These are phyloP conservation scores for Spinus pinus DNA, from an alignment of 2,797 vertebrate species.

Conservation along the genomic window DNA sequence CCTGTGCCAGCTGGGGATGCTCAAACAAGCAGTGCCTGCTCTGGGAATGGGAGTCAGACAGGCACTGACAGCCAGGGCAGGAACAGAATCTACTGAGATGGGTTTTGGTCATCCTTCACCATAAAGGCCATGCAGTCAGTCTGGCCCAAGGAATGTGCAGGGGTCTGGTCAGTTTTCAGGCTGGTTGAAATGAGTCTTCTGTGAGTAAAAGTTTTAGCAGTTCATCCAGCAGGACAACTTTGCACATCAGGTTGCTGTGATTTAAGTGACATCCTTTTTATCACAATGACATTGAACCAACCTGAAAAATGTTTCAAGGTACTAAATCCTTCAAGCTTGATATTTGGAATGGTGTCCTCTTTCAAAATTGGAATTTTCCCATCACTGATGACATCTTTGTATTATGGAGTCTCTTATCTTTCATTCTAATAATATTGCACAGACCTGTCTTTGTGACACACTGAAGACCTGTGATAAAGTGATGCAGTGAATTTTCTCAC, in stretches of 20 bases:
- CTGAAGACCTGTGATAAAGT: constrained; percentile 43
- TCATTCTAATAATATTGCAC: constrained; percentile 41
- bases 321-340: constrained; percentile 58
- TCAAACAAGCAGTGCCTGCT: neutral
- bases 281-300: constrained; percentile 45
- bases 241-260: constrained; percentile 27
- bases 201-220: neutral
- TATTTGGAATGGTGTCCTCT: constrained; percentile 47
- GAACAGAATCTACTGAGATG: neutral
- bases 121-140: neutral
- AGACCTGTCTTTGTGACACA: constrained; percentile 28
- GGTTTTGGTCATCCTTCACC: neutral
- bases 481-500: constrained; percentile 43
- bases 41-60: neutral
- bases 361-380: constrained; percentile 47
- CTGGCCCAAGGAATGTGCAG: neutral
- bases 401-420: constrained; percentile 50
- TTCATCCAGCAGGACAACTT: neutral
- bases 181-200: neutral
- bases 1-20: neutral
- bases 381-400: constrained; percentile 38
- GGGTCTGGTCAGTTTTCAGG: neutral
- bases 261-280: constrained; percentile 50
- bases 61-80: neutral
- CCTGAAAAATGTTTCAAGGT: constrained; percentile 58